Evolutionary conservation across 35 echinoderm and acorn worm species (phyloP).

Genomic region (Lytechinus pictus): DNA sequence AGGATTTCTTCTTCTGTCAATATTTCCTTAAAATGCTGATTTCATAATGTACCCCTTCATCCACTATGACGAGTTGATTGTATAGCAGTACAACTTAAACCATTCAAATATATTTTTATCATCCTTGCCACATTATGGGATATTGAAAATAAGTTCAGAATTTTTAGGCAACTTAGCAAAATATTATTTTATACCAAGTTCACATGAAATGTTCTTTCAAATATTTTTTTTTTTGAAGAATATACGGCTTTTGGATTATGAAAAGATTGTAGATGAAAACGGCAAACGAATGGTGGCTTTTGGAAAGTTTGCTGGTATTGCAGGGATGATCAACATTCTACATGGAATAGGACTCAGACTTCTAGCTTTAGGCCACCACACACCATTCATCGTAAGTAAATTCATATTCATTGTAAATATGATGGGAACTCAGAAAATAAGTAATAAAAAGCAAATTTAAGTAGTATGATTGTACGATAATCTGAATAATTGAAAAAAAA

Average conservation of each 20-base stretch:
- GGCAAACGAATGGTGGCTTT: slow-evolving; percentile 92
- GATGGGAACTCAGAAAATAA: too few relatives aligned
- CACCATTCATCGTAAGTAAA: slow-evolving; percentile 91
- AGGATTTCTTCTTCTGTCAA: too few relatives aligned
- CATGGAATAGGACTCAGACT: slow-evolving; percentile 93
- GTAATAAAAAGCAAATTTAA: too few relatives aligned
- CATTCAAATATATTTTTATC: too few relatives aligned
- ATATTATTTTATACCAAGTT: background rate
- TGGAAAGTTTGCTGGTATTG: slow-evolving; percentile 95
- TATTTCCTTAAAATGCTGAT: too few relatives aligned
- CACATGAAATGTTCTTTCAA: too few relatives aligned
- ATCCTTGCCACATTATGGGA: too few relatives aligned
- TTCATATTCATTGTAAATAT: background rate
- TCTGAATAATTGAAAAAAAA: too few relatives aligned
- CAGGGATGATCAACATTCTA: slow-evolving; percentile 93
- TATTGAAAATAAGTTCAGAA: background rate
- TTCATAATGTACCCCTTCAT: too few relatives aligned
- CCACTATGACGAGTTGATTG: too few relatives aligned
- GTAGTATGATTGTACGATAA: too few relatives aligned
- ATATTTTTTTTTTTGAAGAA: slow-evolving; percentile 64
- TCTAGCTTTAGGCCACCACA: slow-evolving; percentile 88
- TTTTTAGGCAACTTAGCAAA: background rate
- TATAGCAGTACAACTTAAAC: too few relatives aligned
- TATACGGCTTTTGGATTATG: slow-evolving; percentile 91
- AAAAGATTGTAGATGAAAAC: slow-evolving; percentile 90